phyloP scores from a whole-genome alignment of 2,113 vertebrate species.

The Tringa solitaria region DNA sequence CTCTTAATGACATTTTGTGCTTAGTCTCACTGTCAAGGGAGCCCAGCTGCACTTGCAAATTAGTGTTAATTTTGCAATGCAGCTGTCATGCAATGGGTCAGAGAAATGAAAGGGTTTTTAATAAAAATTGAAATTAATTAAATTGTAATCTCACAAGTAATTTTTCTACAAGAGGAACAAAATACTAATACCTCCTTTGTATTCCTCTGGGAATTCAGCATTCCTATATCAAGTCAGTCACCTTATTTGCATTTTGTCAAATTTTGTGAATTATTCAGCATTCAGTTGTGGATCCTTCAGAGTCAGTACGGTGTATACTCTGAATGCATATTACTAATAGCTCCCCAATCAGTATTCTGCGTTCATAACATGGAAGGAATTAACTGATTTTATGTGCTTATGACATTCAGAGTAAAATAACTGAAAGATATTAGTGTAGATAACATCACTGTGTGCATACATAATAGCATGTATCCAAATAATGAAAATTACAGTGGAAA shows the following conservation, averaged over 20 bases:
- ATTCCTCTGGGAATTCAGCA: not conserved
- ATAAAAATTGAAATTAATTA: constrained; percentile 29
- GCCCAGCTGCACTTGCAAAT: constrained; percentile 37
- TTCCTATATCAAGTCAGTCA: constrained; percentile 27
- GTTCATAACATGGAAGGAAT: constrained; percentile 27
- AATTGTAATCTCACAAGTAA: not conserved
- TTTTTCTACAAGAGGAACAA: constrained; percentile 25
- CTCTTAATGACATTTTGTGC: not conserved
- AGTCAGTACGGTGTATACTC: not conserved
- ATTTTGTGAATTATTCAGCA: constrained; percentile 57
- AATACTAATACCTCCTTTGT: constrained; percentile 46
- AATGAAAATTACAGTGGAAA: not conserved
- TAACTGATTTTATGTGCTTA: constrained; percentile 52
- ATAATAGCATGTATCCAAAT: not conserved
- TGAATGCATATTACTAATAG: constrained; percentile 24
- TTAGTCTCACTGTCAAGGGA: constrained; percentile 15
- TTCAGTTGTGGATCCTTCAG: constrained; percentile 8
- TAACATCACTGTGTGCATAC: not conserved
- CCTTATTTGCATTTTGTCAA: constrained; percentile 39
- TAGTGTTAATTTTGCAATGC: constrained; percentile 26
- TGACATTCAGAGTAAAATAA: constrained; percentile 28
- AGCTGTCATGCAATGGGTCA: constrained; percentile 33
- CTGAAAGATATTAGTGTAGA: constrained; percentile 6
- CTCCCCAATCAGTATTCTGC: constrained; percentile 45
- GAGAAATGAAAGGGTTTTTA: constrained; percentile 12